Percentiles rank a stretch among this genome's conserved stretches.
Conservation (phyloP, 2,797 vertebrate species). For the Pangasius larnaudii region DNA sequence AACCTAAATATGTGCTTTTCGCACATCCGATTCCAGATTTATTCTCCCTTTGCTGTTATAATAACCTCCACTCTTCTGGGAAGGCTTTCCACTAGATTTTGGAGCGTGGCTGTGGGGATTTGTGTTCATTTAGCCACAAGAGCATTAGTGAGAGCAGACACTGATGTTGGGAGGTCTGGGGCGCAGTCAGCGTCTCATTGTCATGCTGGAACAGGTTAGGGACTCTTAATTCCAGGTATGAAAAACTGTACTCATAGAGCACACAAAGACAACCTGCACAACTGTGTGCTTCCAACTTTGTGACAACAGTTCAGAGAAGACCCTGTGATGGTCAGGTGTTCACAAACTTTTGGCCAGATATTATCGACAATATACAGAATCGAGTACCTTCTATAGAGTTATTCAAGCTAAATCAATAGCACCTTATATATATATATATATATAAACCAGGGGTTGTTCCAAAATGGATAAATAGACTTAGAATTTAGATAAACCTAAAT, state of each 20-base stretch:
- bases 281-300: not conserved
- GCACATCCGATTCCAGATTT: not conserved
- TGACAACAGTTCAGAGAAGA: not conserved
- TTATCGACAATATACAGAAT: not conserved
- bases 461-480: no score
- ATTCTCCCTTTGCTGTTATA: not conserved
- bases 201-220: not conserved
- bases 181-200: not conserved
- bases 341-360: not conserved
- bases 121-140: not conserved
- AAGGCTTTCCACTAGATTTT: not conserved
- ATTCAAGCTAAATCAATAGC: not conserved
- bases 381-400: not conserved
- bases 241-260: not conserved
- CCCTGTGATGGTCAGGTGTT: not conserved
- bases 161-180: not conserved
- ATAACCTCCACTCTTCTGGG: not conserved
- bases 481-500: no score
- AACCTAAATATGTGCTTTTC: not conserved
- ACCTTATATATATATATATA: no score
- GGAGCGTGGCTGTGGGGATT: not conserved
- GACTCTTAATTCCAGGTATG: not conserved
- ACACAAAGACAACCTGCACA: not conserved
- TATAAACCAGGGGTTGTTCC: no score
- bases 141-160: not conserved